Conservation (phyloP, 2,888 invertebrate genomes). For the Empis livida region DNA sequence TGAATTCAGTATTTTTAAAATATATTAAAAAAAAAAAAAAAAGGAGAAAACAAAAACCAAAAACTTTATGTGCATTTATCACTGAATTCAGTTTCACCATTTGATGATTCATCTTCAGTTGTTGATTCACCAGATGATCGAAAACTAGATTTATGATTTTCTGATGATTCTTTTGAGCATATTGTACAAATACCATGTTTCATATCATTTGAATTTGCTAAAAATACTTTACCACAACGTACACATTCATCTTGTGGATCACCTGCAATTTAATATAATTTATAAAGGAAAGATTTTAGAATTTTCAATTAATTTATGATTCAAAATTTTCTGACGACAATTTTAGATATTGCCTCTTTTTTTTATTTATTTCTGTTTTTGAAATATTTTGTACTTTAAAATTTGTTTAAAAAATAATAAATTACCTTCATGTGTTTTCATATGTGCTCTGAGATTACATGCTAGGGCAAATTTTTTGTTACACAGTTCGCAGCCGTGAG, state of each 20-base stretch:
- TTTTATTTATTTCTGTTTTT: too few species aligned
- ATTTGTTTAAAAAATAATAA: constrained; percentile 7
- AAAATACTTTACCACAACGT: constrained; percentile 43
- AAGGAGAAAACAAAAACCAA: too few species aligned
- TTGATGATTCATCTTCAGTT: constrained; percentile 29
- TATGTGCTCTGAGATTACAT: constrained; percentile 57
- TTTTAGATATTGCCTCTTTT: too few species aligned
- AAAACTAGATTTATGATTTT: constrained; percentile 22
- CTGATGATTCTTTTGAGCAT: constrained; percentile 24
- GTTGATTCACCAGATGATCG: constrained; percentile 26
- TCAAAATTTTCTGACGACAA: too few species aligned
- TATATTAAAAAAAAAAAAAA: too few species aligned
- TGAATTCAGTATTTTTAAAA: too few species aligned
- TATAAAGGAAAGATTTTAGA: too few species aligned
- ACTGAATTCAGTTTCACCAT: constrained; percentile 27
- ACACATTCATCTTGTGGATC: constrained; percentile 48
- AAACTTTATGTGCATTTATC: constrained; percentile 16
- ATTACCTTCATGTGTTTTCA: constrained; percentile 61
- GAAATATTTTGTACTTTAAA: too few species aligned
- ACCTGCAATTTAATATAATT: constrained; percentile 27
- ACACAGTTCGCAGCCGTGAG: constrained; percentile 56
- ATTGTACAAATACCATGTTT: constrained; percentile 32
- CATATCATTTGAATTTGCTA: constrained; percentile 26
- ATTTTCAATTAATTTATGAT: too few species aligned
- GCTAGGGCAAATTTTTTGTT: constrained; percentile 59